Base-by-base conservation (phyloP, 2,888 invertebrate species). In the Rhopalosiphum nymphaeae region DNA sequence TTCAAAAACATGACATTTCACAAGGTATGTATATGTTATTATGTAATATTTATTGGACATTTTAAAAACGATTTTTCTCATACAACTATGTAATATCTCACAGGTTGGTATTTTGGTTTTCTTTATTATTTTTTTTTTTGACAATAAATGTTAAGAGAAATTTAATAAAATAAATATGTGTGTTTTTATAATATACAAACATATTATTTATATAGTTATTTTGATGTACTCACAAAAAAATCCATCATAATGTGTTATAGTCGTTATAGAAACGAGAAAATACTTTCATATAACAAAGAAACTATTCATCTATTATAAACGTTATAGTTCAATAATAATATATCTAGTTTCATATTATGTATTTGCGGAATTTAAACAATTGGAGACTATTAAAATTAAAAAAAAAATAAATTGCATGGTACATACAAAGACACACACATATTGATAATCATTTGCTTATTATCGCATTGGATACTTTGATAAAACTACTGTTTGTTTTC, bases 121-220 rank as follows among this genome's bases (percentile, higher is more conserved):
- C n/a, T 36, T 78, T 78, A 21, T 21, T n/a, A n/a, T n/a, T n/a
- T 46, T 46, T 25, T 78, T 36, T 78, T 36, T 36, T 21, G 36
- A 36, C 9, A 78, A 78, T 21, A 21, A 36, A 36, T 21, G 21
- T 78, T 78, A 36, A 36, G 36, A 36, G 21, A 78, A 36, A 78
- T 78, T 36, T 78, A 78, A 78, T 78, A 36, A 36, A 78, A 78
- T n/a, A 78, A 78, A 78, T 78, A 78, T 36, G 36, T 36, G 78
- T 2, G 36, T 7, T 78, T 42, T 0, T 36, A 36, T 36, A 21
- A 36, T 78, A 78, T 36, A 7, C 21, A 78, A 36, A 78, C 21
- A 21, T 78, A 78, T 78, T 78, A 78, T 78, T 78, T 36, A 49
- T 49, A 36, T 78, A 78, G 78, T 78, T 78, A 78, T 78, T 78